phyloP scores from a whole-genome alignment of 2,113 vertebrate species.

The Macroglossus sobrinus region DNA sequence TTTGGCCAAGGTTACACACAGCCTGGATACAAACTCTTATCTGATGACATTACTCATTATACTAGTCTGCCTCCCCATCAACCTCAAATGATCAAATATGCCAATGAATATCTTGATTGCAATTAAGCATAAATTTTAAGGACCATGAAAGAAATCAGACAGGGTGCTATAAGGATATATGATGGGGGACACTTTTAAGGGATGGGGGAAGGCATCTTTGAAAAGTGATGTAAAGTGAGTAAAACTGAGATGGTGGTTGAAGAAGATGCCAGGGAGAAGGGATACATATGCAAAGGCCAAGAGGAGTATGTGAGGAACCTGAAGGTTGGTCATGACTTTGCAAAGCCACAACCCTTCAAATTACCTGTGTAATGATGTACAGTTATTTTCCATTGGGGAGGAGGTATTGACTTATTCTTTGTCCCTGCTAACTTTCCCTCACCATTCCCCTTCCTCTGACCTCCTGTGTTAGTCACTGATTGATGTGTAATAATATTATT shows the following conservation, averaged over 20 bases:
- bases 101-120: neutral
- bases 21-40: neutral
- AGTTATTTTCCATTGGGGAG: rapidly evolving
- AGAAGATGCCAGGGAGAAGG: neutral
- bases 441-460: neutral
- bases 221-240: neutral
- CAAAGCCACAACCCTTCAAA: neutral
- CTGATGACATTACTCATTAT: rapidly evolving
- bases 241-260: no score
- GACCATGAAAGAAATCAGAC: neutral
- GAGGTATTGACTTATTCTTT: neutral
- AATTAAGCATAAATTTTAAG: neutral
- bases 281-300: neutral
- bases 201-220: neutral
- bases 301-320: neutral
- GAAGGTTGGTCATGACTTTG: neutral
- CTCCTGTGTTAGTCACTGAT: neutral
- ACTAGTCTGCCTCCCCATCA: neutral
- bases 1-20: neutral
- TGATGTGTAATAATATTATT: neutral
- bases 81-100: neutral
- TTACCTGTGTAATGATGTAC: neutral
- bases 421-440: neutral
- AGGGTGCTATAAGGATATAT: neutral
- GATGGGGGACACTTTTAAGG: no score